phyloP scores from a whole-genome alignment of 2,113 vertebrate genomes.

The Nannobrachium achirus region DNA sequence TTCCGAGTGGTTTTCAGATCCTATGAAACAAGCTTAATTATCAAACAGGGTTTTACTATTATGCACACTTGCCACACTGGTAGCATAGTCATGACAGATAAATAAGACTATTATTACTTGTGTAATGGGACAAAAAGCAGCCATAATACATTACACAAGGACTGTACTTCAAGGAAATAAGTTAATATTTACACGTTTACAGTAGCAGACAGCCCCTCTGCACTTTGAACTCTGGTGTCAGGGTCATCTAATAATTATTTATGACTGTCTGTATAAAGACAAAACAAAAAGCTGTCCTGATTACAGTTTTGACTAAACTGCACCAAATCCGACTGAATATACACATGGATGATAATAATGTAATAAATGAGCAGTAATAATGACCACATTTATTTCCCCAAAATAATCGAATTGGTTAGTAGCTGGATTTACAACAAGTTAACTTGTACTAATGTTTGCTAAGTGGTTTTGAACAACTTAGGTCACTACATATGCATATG shows the following conservation, averaged over 20 bases:
- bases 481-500: too few species aligned
- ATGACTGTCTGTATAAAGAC: not conserved
- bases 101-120: not conserved
- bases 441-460: too few species aligned
- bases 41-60: too few species aligned
- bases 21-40: too few species aligned
- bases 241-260: not conserved
- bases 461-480: too few species aligned
- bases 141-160: constrained; percentile 1
- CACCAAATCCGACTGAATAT: not conserved
- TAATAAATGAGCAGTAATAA: not conserved
- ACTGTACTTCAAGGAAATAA: not conserved
- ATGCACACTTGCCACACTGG: too few species aligned
- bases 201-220: not conserved
- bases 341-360: not conserved
- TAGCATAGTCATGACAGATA: too few species aligned
- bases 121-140: not conserved
- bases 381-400: not conserved
- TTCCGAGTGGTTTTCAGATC: too few species aligned
- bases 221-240: constrained; percentile 32
- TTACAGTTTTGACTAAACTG: not conserved
- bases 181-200: constrained; percentile 41
- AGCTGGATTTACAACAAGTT: not conserved
- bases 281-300: too few species aligned
- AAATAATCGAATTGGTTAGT: not conserved